Conservation (phyloP, 2,113 vertebrate species). For the Otis tarda region DNA sequence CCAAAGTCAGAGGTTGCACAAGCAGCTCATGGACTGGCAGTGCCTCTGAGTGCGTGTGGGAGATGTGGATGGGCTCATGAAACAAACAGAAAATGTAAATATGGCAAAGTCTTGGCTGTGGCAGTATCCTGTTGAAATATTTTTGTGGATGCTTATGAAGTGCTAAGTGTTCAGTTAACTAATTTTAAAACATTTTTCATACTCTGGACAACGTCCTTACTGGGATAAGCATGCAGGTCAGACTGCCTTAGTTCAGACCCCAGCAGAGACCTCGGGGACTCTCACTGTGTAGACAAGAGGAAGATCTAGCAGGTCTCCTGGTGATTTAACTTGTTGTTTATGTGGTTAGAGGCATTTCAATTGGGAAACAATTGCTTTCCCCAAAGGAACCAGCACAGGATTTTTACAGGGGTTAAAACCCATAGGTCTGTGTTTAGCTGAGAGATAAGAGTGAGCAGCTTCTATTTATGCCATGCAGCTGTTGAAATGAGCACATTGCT, state of each 20-base stretch:
- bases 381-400: not conserved
- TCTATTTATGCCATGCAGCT: slow-evolving; percentile 50
- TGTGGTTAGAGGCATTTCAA: not conserved
- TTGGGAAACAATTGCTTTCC: not conserved
- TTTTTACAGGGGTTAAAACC: not conserved
- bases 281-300: not conserved
- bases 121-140: not conserved
- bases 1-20: too few relatives aligned
- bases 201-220: not conserved
- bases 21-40: not conserved
- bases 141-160: not conserved
- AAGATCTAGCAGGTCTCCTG: not conserved
- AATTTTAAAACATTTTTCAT: not conserved
- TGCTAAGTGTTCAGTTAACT: not conserved
- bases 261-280: not conserved
- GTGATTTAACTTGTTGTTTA: not conserved
- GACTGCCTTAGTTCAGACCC: not conserved
- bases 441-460: not conserved
- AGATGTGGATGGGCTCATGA: not conserved
- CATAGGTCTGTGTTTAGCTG: not conserved
- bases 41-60: rapidly evolving
- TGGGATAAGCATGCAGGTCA: not conserved
- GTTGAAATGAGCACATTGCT: slow-evolving; percentile 36
- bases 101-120: not conserved
- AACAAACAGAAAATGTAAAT: not conserved